Percentiles rank a stretch among this genome's conserved stretches.
Conservation (phyloP, 1,140 invertebrate genomes). For the Diabrotica virgifera region DNA sequence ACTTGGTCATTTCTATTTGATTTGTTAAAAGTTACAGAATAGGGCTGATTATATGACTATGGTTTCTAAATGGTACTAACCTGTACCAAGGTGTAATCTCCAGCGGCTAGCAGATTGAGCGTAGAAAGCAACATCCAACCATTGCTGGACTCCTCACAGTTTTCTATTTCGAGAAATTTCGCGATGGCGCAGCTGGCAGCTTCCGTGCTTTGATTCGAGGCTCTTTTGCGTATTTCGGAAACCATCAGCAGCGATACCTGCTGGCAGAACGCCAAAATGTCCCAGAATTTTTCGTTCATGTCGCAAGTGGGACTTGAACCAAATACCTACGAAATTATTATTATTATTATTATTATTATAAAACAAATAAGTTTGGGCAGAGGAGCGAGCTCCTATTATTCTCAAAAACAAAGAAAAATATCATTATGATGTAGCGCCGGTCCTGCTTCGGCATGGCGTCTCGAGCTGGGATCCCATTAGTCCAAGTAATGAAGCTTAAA, state of each 20-base stretch:
- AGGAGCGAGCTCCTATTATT: too few relatives aligned
- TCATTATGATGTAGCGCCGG: too few relatives aligned
- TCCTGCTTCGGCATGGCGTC: too few relatives aligned
- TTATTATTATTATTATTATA: too few relatives aligned
- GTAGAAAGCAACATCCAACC: slow-evolving; percentile 95
- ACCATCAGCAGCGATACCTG: slow-evolving; percentile 95
- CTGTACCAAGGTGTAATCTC: slow-evolving; percentile 73
- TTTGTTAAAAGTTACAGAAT: too few relatives aligned
- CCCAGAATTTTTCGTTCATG: slow-evolving; percentile 94
- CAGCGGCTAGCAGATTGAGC: slow-evolving; percentile 85
- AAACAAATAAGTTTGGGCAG: too few relatives aligned
- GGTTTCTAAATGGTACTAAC: slow-evolving; percentile 38
- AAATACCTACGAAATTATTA: slow-evolving; percentile 79
- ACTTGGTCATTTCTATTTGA: too few relatives aligned
- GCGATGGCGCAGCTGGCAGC: slow-evolving; percentile 94
- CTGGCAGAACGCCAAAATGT: slow-evolving; percentile 88
- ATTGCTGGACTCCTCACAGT: slow-evolving; percentile 88
- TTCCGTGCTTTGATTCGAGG: slow-evolving; percentile 94
- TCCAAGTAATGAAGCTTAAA: too few relatives aligned
- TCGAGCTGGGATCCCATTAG: too few relatives aligned
- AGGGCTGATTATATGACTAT: too few relatives aligned
- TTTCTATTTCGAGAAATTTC: slow-evolving; percentile 91
- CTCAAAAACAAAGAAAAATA: too few relatives aligned
- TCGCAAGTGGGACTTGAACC: slow-evolving; percentile 83
- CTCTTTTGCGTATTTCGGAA: slow-evolving; percentile 86